Conservation (phyloP, 2,113 vertebrate species). For the Mungos mungo region DNA sequence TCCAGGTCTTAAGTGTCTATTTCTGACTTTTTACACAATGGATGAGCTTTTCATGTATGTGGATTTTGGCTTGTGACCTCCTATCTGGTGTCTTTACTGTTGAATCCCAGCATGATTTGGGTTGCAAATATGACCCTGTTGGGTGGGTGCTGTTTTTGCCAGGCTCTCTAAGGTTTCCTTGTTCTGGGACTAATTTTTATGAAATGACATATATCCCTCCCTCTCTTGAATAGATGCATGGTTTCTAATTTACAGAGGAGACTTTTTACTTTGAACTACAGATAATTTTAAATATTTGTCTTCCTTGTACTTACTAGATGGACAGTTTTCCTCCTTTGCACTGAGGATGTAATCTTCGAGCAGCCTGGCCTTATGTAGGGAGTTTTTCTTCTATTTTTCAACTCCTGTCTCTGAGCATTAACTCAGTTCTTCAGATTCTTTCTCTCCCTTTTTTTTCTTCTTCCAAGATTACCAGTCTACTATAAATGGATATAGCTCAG, state of each 20-base stretch:
- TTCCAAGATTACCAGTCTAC: background rate
- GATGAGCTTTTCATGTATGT: background rate
- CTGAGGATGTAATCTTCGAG: background rate
- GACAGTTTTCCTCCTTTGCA: background rate
- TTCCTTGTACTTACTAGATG: background rate
- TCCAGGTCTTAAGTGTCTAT: background rate
- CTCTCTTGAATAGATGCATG: background rate
- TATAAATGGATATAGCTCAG: background rate
- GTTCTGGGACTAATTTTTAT: background rate
- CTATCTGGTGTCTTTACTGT: background rate
- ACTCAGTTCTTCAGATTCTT: background rate
- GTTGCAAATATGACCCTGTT: background rate
- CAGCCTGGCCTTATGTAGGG: background rate
- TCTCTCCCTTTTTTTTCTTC: background rate
- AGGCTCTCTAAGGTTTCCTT: background rate
- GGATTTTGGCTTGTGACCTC: background rate
- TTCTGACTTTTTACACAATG: background rate
- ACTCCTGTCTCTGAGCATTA: background rate
- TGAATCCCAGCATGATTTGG: background rate
- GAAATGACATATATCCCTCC: background rate
- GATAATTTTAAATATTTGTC: background rate
- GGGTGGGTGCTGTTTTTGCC: background rate
- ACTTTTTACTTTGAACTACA: background rate
- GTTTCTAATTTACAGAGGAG: background rate
- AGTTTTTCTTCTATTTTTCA: background rate